phyloP scores from a whole-genome alignment of 2,113 vertebrate genomes.

The Thermophis baileyi region DNA sequence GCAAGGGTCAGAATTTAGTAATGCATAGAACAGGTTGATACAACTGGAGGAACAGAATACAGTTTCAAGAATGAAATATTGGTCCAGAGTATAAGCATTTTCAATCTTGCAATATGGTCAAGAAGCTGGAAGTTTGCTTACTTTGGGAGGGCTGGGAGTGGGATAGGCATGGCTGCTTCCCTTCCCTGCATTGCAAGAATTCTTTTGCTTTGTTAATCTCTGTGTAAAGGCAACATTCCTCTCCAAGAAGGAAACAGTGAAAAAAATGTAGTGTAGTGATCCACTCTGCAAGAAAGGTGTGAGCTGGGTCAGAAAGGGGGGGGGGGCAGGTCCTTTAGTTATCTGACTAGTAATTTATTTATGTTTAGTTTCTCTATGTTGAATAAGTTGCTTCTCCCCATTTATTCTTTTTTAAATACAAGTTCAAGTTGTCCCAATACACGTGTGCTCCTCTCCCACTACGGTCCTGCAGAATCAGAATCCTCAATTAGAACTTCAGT shows the following conservation, averaged over 20 bases:
- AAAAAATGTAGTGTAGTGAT: constrained; percentile 71
- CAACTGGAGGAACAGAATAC: constrained; percentile 66
- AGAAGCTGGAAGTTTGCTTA: constrained; percentile 59
- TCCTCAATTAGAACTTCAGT: constrained; percentile 81
- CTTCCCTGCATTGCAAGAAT: constrained; percentile 46
- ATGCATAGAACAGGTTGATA: constrained; percentile 64
- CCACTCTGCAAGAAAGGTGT: constrained; percentile 59
- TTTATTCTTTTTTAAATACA: constrained; percentile 72
- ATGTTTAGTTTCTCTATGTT: constrained; percentile 67
- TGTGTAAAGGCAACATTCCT: constrained; percentile 62
- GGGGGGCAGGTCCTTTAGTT: constrained; percentile 73
- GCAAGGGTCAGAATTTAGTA: constrained; percentile 66
- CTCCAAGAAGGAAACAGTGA: constrained; percentile 52
- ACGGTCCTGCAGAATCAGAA: constrained; percentile 77
- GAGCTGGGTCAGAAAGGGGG: constrained; percentile 23
- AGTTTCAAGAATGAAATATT: constrained; percentile 67
- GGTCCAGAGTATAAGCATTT: constrained; percentile 58
- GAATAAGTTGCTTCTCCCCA: constrained; percentile 49
- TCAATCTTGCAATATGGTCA: constrained; percentile 28
- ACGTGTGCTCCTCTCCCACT: constrained; percentile 60
- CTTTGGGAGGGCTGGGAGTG: constrained; percentile 41
- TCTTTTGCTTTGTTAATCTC: constrained; percentile 50
- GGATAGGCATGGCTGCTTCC: constrained; percentile 31
- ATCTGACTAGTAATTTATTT: constrained; percentile 74
- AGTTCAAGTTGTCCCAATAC: constrained; percentile 66